These are phyloP conservation scores for Dicaeum eximium DNA, from an alignment of 2,113 vertebrate species.

Conservation along the genomic window DNA sequence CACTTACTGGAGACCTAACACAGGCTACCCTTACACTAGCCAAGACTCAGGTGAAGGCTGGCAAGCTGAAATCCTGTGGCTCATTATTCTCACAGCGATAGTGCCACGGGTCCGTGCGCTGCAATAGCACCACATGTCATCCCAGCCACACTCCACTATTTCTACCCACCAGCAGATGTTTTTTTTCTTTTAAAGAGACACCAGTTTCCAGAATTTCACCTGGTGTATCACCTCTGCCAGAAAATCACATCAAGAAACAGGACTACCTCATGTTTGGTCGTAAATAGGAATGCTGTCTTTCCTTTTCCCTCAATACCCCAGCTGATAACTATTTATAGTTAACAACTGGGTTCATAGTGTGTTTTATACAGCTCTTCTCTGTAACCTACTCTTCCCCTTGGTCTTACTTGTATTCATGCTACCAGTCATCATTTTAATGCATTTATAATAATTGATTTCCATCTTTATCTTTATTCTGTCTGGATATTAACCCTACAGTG, in stretches of 20 bases:
- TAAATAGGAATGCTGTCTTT: neutral
- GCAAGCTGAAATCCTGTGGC: constrained; percentile 47
- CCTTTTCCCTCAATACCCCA: neutral
- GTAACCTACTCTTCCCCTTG: neutral
- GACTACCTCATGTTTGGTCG: accelerated
- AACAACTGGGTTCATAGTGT: neutral
- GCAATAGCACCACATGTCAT: constrained; percentile 62
- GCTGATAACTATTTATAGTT: neutral
- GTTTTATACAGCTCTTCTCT: neutral
- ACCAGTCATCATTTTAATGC: neutral
- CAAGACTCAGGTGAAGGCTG: constrained; percentile 13
- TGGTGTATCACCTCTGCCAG: neutral
- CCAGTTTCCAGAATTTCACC: neutral
- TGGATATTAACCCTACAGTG: neutral
- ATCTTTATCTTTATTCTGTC: neutral
- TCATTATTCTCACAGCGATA: constrained; percentile 35
- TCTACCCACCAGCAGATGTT: constrained; percentile 17
- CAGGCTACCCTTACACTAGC: neutral
- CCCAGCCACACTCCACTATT: constrained; percentile 36
- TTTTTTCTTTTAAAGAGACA: constrained; percentile 25
- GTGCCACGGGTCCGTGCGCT: constrained; percentile 44
- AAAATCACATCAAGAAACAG: neutral
- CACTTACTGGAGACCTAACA: neutral
- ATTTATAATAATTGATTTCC: neutral
- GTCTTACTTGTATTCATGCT: neutral